Base-by-base conservation (phyloP, 1,140 invertebrate species). In the Cardiocondyla obscurior region DNA sequence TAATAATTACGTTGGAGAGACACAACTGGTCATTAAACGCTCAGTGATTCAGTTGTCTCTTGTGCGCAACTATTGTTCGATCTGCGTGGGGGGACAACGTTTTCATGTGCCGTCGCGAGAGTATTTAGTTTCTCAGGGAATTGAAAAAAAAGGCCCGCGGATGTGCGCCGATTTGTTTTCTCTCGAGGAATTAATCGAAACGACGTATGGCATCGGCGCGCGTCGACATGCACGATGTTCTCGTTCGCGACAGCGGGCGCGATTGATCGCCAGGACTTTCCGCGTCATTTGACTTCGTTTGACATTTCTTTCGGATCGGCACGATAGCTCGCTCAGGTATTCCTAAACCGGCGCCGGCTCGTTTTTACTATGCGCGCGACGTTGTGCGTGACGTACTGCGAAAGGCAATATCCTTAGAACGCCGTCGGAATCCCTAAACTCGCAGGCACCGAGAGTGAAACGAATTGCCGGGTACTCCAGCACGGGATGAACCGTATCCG, bases 301-400 rank as follows among this genome's bases (percentile, higher is more conserved):
- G 76, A 88, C 86, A 72, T 87, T 76, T 85, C 70, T 73, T 88
- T 84, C 33, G 36, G 67, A 51, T 81, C 30, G 55, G 53, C n/a
- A 22, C 85, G 58, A 62, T 76, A 62, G 39, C 25, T 76, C 76
- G 70, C 51, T 87, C 81, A 85, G 62, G 86, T 88, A 89, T 90
- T 87, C 88, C 60, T 74, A 73, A 81, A 81, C 76, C 49, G 51
- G 46, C 44, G 42, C 44, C 51, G 16, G 42, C n/a, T n/a, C 58
- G 62, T 25, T 79, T 12, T 90, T 85, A 82, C 81, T 88, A 90
- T 90, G 86, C 89, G 64, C 28, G 46, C 25, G 72, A 86, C 51
- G 88, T 90, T 81, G 73, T 81, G 67, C 64, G 77, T 89, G 89
- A 88, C 85, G 82, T 62, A 83, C 86, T 85, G 76, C 79, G 88